Base-by-base conservation (phyloP, 1,140 invertebrate genomes). In the Macrosteles quadrilineatus region DNA sequence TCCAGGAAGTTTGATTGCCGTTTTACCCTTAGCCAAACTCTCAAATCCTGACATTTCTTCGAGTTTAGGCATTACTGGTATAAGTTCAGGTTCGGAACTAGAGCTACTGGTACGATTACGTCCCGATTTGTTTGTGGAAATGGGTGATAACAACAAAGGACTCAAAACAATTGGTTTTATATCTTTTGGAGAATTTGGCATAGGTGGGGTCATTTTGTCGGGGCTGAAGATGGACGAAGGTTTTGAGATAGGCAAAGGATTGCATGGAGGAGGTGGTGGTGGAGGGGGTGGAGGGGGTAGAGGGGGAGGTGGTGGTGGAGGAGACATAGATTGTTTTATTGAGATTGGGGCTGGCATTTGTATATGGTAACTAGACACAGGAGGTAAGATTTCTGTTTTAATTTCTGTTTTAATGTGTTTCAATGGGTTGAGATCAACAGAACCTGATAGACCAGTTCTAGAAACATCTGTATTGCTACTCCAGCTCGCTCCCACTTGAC, bases 171-270 rank as follows among this genome's bases (percentile, higher is more conserved):
- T 31, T 45, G 78, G 73, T 29, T 75, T 69, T 62, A 73, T 68
- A 72, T 75, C 74, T 71, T 72, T 72, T 47, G 71, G 71, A 31
- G 71, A 17, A 77, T 72, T 70, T 53, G 75, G 74, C 40, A 76
- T 70, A 45, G 78, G 74, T 12, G 78, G 75, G 14, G 79, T 78
- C 11, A 77, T 77, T 74, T 83, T 83, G 67, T 85, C 83, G 0
- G 85, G 85, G 57, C 84, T 85, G 71, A 87, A 87, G 0, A 83
- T 67, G 0, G 82, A 83, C 11, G 63, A 59, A 50, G 47, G 40
- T 63, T 73, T 73, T 17, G 68, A 32, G 6, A 43, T 14, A 2
- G 30, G 68, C 29, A 50, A 67, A 62, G 69, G 73, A 69, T 32
- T 72, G 65, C 36, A 68, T 40, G 63, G 70, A 66, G 69, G 70